These are phyloP conservation scores for Coreoperca whiteheadi DNA, from an alignment of 2,113 vertebrate genomes.

Conservation along the genomic window DNA sequence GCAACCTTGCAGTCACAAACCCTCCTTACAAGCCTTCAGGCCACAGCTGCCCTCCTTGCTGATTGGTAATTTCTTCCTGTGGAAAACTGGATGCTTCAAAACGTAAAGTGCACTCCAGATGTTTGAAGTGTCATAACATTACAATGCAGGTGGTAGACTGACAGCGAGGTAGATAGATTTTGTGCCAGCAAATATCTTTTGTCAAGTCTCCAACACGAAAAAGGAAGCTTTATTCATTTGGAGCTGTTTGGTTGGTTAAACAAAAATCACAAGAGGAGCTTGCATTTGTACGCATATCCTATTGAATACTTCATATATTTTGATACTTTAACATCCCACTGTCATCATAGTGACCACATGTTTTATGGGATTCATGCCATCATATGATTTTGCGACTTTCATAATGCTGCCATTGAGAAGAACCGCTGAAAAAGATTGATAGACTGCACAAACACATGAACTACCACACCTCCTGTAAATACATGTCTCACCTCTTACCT, in stretches of 20 bases:
- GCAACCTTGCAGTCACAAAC: constrained; percentile 67
- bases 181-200: constrained; percentile 44
- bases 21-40: constrained; percentile 56
- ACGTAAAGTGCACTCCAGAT: constrained; percentile 74
- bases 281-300: neutral
- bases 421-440: constrained; percentile 16
- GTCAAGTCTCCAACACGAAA: constrained; percentile 12
- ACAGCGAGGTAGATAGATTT: constrained; percentile 55
- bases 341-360: constrained; percentile 29
- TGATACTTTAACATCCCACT: neutral
- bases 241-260: constrained; percentile 12
- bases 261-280: neutral
- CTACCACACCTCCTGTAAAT: constrained; percentile 19
- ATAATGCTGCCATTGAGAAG: constrained; percentile 19
- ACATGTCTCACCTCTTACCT: neutral
- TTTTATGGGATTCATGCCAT: constrained; percentile 25
- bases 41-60: constrained; percentile 67
- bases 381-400: constrained; percentile 17
- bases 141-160: constrained; percentile 74
- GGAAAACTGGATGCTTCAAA: constrained; percentile 62
- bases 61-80: constrained; percentile 64
- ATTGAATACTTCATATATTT: constrained; percentile 35
- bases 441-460: constrained; percentile 5
- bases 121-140: constrained; percentile 73
- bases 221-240: constrained; percentile 2